Evolutionary conservation across 2,113 vertebrate species (phyloP).

Genomic region (Triplophysa dalaica): DNA sequence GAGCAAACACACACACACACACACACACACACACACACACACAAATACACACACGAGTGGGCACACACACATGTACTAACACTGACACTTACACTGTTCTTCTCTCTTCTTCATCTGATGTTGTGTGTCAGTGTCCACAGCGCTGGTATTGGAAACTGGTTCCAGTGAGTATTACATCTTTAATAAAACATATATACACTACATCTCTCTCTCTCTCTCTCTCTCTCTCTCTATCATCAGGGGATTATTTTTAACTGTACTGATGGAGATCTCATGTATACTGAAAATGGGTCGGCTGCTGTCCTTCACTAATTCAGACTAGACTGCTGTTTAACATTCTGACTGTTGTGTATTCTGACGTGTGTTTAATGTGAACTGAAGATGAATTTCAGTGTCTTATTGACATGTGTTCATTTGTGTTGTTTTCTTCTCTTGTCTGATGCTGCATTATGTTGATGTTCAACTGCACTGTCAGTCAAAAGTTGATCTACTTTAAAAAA

Average conservation of each 20-base stretch:
- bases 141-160: slow-evolving; percentile 80
- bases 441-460: no score
- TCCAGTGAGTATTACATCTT: slow-evolving; percentile 68
- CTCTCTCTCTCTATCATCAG: neutral
- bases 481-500: no score
- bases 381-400: slow-evolving; percentile 45
- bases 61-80: slow-evolving; percentile 1
- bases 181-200: neutral
- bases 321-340: no score
- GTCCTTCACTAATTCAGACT: no score
- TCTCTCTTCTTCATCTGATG: neutral
- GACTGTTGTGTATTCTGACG: neutral
- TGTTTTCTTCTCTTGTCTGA: no score
- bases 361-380: neutral
- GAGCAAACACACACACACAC: slow-evolving; percentile 50
- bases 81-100: neutral
- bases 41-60: neutral
- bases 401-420: slow-evolving; percentile 21
- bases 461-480: no score
- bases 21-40: neutral
- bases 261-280: no score
- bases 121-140: slow-evolving; percentile 42
- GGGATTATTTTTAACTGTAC: no score
- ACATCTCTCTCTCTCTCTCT: slow-evolving; percentile 1
- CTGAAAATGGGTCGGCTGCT: no score